Evolutionary conservation across 2,888 invertebrate genomes (phyloP), one percentile per base, ranked within the genome.

Genomic region (Chloromyia formosa): DNA sequence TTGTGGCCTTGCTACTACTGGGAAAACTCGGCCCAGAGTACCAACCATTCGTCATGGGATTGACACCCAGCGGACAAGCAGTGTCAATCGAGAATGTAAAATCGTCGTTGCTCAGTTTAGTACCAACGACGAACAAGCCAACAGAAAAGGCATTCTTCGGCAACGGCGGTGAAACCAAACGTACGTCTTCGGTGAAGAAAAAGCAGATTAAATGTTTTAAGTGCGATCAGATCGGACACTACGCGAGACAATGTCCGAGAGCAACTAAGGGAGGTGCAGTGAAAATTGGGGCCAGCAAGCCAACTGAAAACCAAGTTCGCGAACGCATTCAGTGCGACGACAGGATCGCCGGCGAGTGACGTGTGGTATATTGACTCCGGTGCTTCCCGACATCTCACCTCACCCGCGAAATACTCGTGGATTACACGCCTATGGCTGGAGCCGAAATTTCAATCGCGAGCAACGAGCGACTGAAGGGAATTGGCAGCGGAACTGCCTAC

Each of bases 221-320:
- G n/a, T n/a, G n/a, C n/a, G n/a, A n/a, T n/a, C n/a, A n/a, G n/a
- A n/a, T n/a, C 4, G 42, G 16, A 2, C n/a, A 45, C 14, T 16
- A 23, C 27, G 42, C 16, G 22, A 20, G 73, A 58, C 49, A 60
- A 40, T 54, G 42, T 75, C 18, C 14, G 10, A 14, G 71, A 81
- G 68, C 75, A 45, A 14, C 45, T 9, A 45, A 14, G 14, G 14
- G 9, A 14, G 14, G 10, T 45, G 45, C 14, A 9, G 10, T 9
- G 45, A 45, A 12, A 45, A 45, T 45, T n/a, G n/a, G n/a, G n/a
- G n/a, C n/a, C n/a, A n/a, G n/a, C n/a, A n/a, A n/a, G n/a, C n/a
- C n/a, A n/a, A n/a, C n/a, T n/a, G n/a, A n/a, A n/a, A n/a, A n/a
- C n/a, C n/a, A n/a, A n/a, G n/a, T n/a, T n/a, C n/a, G n/a, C n/a